A percentile compares a stretch with the other conserved stretches of the same genome.
These are phyloP conservation scores for Xyrichtys novacula DNA, from an alignment of 2,797 vertebrate species.

Conservation along the genomic window DNA sequence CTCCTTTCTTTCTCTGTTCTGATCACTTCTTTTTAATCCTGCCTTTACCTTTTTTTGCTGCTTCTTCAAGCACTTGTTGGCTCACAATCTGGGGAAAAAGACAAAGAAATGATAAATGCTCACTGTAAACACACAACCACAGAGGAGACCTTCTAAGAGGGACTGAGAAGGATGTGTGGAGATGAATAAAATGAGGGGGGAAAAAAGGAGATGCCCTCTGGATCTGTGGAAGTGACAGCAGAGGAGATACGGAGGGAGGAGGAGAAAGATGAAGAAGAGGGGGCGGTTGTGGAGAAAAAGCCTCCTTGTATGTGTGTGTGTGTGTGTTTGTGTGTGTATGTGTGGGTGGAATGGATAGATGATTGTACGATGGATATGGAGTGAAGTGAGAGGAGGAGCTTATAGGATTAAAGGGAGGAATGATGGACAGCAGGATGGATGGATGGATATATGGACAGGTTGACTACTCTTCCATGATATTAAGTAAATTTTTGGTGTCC, in stretches of 20 bases:
- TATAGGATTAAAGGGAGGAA: slow-evolving; percentile 12
- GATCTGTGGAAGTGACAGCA: slow-evolving; percentile 67
- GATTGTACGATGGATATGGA: slow-evolving; percentile 63
- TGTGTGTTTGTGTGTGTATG: slow-evolving; percentile 55
- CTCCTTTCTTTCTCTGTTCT: slow-evolving; percentile 14
- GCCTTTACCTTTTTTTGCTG: slow-evolving; percentile 16
- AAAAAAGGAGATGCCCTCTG: slow-evolving; percentile 52
- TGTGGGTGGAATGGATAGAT: slow-evolving; percentile 70
- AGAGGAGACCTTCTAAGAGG: slow-evolving; percentile 3
- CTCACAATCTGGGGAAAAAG: slow-evolving; percentile 32
- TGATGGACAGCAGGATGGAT: slow-evolving; percentile 5
- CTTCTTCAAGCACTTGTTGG: slow-evolving; percentile 16
- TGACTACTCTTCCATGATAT: slow-evolving; percentile 40
- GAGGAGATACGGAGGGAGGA: slow-evolving; percentile 52
- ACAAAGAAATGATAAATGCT: slow-evolving; percentile 11
- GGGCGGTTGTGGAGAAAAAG: slow-evolving; percentile 26
- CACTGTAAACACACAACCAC: slow-evolving; percentile 23
- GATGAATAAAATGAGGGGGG: slow-evolving; percentile 26
- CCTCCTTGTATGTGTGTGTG: slow-evolving; percentile 46
- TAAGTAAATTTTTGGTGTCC: slow-evolving; percentile 26
- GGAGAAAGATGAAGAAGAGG: slow-evolving; percentile 10
- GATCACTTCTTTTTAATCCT: slow-evolving; percentile 3
- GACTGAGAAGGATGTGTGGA: slow-evolving; percentile 29
- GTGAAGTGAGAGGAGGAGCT: slow-evolving; percentile 53
- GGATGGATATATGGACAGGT: slow-evolving; percentile 34